phyloP scores from a whole-genome alignment of 2,113 vertebrate species.

The Cyanoramphus novaezelandiae region DNA sequence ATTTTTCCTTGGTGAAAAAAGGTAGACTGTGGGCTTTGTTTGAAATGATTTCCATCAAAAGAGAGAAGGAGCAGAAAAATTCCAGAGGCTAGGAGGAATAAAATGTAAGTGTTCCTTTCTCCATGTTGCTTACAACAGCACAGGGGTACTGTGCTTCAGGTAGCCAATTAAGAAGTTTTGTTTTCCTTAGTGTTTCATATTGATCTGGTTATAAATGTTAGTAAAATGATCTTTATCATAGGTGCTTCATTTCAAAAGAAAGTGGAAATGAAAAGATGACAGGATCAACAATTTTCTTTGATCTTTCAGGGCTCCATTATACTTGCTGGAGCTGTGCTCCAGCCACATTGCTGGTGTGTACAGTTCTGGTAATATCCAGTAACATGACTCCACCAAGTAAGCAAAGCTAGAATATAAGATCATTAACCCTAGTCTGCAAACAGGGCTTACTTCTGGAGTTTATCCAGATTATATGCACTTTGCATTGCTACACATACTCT shows the following conservation, averaged over 20 bases:
- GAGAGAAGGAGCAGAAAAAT: background rate
- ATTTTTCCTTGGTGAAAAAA: background rate
- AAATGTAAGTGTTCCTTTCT: background rate
- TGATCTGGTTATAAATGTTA: background rate
- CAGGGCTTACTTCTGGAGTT: background rate
- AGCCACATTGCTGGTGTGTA: background rate
- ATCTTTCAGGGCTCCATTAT: background rate
- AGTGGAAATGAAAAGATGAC: background rate
- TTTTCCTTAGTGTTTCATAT: background rate
- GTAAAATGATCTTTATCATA: background rate
- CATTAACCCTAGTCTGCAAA: background rate
- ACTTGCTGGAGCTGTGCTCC: background rate
- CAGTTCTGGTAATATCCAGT: background rate
- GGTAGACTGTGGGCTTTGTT: background rate
- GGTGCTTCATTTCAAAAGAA: background rate
- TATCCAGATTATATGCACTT: background rate
- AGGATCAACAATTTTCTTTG: background rate
- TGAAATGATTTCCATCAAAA: background rate
- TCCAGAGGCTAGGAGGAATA: background rate
- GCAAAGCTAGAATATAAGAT: background rate
- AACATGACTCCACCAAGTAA: background rate
- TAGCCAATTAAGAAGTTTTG: rapidly evolving
- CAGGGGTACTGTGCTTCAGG: background rate
- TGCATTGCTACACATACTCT: background rate
- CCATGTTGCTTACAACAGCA: background rate